phyloP scores from a whole-genome alignment of 2,888 invertebrate genomes.

The Troides oblongomaculatus region DNA sequence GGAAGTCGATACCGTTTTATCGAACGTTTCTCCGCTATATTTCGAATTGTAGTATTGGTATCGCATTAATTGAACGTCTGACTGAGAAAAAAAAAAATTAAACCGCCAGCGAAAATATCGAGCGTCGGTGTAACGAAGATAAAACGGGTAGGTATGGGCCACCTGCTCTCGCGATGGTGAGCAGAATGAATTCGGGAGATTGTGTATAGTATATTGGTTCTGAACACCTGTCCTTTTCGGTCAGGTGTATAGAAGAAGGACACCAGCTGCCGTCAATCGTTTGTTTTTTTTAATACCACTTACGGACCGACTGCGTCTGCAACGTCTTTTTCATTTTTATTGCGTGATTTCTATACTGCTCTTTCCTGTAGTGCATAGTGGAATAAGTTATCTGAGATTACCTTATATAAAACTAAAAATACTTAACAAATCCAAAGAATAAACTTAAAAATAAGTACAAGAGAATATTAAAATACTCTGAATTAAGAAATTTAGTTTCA shows the following conservation, averaged over 20 bases:
- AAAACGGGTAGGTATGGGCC: conserved; percentile 34
- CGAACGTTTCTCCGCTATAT: conserved; percentile 5
- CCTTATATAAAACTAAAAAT: too few relatives aligned
- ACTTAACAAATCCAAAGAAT: too few relatives aligned
- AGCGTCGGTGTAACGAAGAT: conserved; percentile 32
- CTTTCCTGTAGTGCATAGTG: neutral
- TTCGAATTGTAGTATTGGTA: conserved; percentile 1
- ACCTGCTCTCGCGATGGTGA: conserved; percentile 35
- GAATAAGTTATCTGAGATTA: neutral
- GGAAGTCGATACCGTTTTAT: conserved; percentile 19
- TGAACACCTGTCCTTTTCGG: conserved; percentile 61
- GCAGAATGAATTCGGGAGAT: conserved; percentile 33
- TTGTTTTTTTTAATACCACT: conserved; percentile 37
- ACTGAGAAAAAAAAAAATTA: conserved; percentile 26
- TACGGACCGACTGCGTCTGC: neutral
- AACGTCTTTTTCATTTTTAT: conserved; percentile 17
- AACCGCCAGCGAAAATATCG: conserved; percentile 24
- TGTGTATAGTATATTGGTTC: conserved; percentile 39
- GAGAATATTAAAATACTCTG: too few relatives aligned
- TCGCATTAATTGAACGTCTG: conserved; percentile 27
- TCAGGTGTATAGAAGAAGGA: conserved; percentile 54
- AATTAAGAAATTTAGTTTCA: too few relatives aligned
- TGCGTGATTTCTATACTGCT: conserved; percentile 1
- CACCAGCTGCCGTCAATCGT: conserved; percentile 29
- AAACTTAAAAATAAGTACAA: too few relatives aligned